Percentiles rank a stretch among this genome's conserved stretches.
phyloP scores from a whole-genome alignment of 2,888 invertebrate genomes.

The Nipponacmea schrenckii region DNA sequence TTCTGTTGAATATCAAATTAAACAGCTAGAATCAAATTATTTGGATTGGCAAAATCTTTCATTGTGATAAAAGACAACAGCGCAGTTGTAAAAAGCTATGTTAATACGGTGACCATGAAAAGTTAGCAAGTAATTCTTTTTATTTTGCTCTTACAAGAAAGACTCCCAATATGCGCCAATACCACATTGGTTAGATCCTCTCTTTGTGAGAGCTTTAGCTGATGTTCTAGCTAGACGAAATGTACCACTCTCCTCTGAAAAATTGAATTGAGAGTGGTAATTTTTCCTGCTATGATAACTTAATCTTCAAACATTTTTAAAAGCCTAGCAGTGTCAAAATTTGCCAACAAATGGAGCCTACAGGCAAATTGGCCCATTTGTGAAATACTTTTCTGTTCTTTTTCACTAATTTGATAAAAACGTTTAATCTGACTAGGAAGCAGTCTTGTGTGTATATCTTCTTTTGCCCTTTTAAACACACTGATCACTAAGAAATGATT shows the following conservation, averaged over 20 bases:
- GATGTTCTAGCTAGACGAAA: not conserved
- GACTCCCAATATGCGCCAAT: no score
- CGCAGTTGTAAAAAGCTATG: not conserved
- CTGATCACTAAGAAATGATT: conserved; percentile 2
- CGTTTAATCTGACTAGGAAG: not conserved
- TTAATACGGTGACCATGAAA: no score
- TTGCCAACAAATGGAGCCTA: not conserved
- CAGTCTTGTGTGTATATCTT: not conserved
- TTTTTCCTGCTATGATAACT: not conserved
- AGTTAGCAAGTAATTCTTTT: no score
- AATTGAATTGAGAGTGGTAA: not conserved
- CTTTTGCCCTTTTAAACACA: not conserved
- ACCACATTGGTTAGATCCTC: not conserved
- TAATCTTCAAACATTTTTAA: not conserved
- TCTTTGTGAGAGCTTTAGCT: not conserved
- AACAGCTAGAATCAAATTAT: not conserved
- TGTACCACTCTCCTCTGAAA: not conserved
- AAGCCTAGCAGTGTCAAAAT: not conserved
- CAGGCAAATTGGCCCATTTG: not conserved
- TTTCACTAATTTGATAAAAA: not conserved
- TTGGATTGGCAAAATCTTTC: not conserved
- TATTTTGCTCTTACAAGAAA: no score
- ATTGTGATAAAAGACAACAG: not conserved
- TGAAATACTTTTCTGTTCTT: not conserved
- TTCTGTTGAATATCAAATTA: not conserved